These are phyloP conservation scores for Murina feae DNA, from an alignment of 2,113 vertebrate species.

Conservation along the genomic window DNA sequence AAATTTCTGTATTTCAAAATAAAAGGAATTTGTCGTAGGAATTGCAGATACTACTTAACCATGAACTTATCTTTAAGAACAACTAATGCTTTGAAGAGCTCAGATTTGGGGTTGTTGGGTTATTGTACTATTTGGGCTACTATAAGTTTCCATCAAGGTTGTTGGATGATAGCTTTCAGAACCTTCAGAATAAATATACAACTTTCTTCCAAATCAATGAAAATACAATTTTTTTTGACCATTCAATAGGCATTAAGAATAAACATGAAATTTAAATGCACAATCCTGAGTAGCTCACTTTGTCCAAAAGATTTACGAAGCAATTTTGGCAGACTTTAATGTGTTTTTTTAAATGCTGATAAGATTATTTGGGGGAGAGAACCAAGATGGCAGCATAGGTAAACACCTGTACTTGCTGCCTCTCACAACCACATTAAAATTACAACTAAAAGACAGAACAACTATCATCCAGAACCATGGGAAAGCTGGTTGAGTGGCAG, in stretches of 20 bases:
- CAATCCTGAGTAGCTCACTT: not conserved
- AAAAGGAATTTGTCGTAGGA: not conserved
- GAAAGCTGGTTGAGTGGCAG: too few species aligned
- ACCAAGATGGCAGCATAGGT: too few species aligned
- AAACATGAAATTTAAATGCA: not conserved
- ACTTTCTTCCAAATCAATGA: constrained; percentile 4
- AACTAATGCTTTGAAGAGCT: not conserved
- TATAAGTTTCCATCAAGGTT: not conserved
- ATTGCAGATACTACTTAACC: not conserved
- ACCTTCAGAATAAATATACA: constrained; percentile 19
- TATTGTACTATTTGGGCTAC: not conserved
- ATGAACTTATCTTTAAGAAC: not conserved
- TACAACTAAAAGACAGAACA: too few species aligned
- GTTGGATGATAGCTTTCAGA: not conserved
- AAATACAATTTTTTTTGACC: not conserved
- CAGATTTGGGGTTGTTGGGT: not conserved
- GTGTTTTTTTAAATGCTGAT: not conserved
- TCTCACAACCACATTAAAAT: too few species aligned
- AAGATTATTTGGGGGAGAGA: not conserved
- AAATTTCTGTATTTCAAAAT: not conserved
- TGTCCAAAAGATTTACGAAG: not conserved
- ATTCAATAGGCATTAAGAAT: not conserved
- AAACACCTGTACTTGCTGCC: too few species aligned
- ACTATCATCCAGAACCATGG: too few species aligned
- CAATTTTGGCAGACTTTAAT: not conserved